Percentiles rank a stretch among this genome's conserved stretches.
Conservation (phyloP, 2,113 vertebrate genomes). For the Parus major region DNA sequence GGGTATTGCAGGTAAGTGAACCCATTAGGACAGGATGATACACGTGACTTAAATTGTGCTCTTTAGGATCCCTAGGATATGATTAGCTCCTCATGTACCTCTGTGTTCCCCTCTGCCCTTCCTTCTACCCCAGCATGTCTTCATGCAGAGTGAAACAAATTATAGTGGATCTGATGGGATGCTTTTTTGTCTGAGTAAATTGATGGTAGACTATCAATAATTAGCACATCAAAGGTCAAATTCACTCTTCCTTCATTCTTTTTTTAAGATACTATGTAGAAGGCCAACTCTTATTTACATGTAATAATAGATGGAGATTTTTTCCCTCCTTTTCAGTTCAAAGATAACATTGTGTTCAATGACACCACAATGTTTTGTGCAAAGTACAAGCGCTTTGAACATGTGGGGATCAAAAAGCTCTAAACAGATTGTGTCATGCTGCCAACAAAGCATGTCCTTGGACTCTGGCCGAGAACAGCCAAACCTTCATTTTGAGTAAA, state of each 20-base stretch:
- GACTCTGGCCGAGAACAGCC: constrained; percentile 20
- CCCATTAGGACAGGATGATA: not conserved
- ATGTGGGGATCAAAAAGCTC: constrained; percentile 33
- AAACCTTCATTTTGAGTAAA: constrained; percentile 11
- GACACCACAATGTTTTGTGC: constrained; percentile 35
- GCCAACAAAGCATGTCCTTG: constrained; percentile 38
- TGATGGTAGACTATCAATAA: not conserved
- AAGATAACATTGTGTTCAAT: constrained; percentile 9
- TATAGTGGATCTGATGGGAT: not conserved
- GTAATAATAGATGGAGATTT: not conserved
- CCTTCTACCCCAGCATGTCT: not conserved
- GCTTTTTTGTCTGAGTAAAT: not conserved
- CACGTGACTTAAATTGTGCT: not conserved
- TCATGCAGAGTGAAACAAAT: not conserved
- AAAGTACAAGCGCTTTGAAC: constrained; percentile 39
- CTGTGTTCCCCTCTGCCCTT: not conserved
- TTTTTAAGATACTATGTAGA: not conserved
- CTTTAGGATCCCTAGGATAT: not conserved
- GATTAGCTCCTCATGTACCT: not conserved
- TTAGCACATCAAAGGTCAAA: not conserved
- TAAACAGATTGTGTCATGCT: constrained; percentile 1
- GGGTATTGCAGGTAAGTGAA: not conserved
- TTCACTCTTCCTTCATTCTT: not conserved
- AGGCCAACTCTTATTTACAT: not conserved
- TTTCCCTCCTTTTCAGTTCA: not conserved